These are phyloP conservation scores for Lagocephalus sceleratus DNA, from an alignment of 2,797 vertebrate genomes.

Conservation along the genomic window DNA sequence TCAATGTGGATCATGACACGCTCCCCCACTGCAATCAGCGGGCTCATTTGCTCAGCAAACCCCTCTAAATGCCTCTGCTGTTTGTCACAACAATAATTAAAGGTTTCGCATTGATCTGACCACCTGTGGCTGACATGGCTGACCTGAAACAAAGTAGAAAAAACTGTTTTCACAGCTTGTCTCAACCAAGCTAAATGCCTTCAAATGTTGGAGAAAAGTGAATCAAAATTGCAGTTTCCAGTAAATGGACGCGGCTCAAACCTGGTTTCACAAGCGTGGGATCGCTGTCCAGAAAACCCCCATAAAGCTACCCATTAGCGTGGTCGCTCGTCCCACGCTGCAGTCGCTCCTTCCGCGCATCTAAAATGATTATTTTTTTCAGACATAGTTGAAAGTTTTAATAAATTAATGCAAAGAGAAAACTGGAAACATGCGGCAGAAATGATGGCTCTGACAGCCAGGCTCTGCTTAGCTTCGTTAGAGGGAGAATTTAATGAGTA, in stretches of 20 bases:
- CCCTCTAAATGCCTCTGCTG: conserved; percentile 42
- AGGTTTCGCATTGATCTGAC: conserved; percentile 46
- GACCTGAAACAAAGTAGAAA: conserved; percentile 41
- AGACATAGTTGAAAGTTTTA: no score
- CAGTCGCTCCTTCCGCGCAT: no score
- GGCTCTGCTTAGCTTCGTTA: conserved; percentile 33
- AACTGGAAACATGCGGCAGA: conserved; percentile 13
- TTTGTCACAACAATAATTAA: conserved; percentile 68
- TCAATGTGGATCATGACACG: conserved; percentile 54
- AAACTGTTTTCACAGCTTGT: conserved; percentile 10
- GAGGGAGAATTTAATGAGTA: conserved; percentile 38
- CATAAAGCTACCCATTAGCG: no score
- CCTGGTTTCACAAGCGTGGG: no score
- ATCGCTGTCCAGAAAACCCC: no score
- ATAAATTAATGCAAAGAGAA: neutral
- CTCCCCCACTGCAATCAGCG: conserved; percentile 39
- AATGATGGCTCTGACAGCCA: conserved; percentile 22
- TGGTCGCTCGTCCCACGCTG: no score
- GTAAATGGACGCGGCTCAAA: no score
- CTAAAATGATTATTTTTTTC: no score
- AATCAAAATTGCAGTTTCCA: no score
- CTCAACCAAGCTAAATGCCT: no score
- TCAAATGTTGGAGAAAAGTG: no score
- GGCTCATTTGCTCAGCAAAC: conserved; percentile 56
- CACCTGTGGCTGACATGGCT: conserved; percentile 47